Conservation (phyloP, 2,888 invertebrate species). For the Agonum fuliginosum region DNA sequence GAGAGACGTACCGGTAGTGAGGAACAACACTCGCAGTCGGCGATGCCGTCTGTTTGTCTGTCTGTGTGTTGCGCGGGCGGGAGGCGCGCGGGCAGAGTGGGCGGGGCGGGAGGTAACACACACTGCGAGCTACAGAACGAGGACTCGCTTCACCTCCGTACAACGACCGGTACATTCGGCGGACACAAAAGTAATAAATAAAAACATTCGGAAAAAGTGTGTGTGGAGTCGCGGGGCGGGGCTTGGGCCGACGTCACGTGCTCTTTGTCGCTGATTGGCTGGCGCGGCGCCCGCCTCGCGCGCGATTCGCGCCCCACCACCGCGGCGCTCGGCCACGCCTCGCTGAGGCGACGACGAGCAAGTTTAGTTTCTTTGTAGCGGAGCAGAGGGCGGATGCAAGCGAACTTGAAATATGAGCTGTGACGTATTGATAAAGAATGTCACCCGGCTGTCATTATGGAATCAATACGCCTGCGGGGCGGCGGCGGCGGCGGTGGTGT, state of each 20-base stretch:
- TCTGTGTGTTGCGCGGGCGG: constrained; percentile 68
- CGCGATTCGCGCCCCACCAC: constrained; percentile 69
- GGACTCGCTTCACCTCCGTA: constrained; percentile 61
- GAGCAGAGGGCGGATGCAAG: constrained; percentile 73
- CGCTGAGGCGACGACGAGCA: constrained; percentile 70
- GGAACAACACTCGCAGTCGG: constrained; percentile 59
- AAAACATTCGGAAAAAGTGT: constrained; percentile 77
- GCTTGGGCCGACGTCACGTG: constrained; percentile 71
- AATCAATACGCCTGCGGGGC: constrained; percentile 70
- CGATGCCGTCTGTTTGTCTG: constrained; percentile 66
- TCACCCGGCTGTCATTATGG: constrained; percentile 80
- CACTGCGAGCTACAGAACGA: constrained; percentile 63
- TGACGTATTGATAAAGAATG: constrained; percentile 80
- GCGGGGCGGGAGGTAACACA: constrained; percentile 57
- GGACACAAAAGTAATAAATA: constrained; percentile 84
- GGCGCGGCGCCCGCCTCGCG: constrained; percentile 64
- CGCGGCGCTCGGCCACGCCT: constrained; percentile 68
- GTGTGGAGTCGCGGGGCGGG: constrained; percentile 70
- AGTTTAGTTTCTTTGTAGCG: constrained; percentile 78
- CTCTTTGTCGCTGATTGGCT: constrained; percentile 76
- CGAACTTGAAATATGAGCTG: constrained; percentile 74
- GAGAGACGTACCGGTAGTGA: constrained; percentile 72
- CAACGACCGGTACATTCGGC: constrained; percentile 80
- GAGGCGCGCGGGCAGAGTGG: constrained; percentile 67
- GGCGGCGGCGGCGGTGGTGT: constrained; percentile 8